These are phyloP conservation scores for Marmota flaviventris DNA, from an alignment of 2,113 vertebrate species.

Conservation along the genomic window DNA sequence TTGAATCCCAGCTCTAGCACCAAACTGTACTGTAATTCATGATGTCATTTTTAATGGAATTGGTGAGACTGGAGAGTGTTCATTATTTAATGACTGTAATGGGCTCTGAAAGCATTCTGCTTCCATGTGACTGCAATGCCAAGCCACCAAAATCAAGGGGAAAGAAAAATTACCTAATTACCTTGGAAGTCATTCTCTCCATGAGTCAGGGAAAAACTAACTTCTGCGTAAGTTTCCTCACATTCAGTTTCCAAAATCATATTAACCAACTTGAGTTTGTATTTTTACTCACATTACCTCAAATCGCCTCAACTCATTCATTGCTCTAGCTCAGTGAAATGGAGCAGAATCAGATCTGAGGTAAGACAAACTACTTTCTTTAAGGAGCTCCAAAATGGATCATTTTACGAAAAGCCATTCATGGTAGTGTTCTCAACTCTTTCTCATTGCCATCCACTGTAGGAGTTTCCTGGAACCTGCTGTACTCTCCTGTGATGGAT, in stretches of 20 bases:
- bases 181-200: slow-evolving; percentile 56
- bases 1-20: neutral
- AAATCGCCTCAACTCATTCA: neutral
- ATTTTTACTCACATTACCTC: slow-evolving; percentile 46
- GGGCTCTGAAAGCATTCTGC: slow-evolving; percentile 48
- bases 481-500: neutral
- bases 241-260: slow-evolving; percentile 42
- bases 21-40: slow-evolving; percentile 30
- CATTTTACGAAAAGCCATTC: neutral
- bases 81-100: slow-evolving; percentile 73
- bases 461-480: neutral
- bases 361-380: slow-evolving; percentile 9
- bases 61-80: slow-evolving; percentile 59
- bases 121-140: slow-evolving; percentile 59
- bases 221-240: slow-evolving; percentile 36
- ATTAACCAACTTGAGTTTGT: slow-evolving; percentile 23
- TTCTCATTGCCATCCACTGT: neutral
- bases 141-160: slow-evolving; percentile 49
- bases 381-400: neutral
- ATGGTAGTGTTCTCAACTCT: neutral
- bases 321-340: neutral
- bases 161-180: slow-evolving; percentile 62
- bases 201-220: slow-evolving; percentile 72
- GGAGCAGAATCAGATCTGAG: neutral
- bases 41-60: slow-evolving; percentile 75